A percentile compares a stretch with the other conserved stretches of the same genome.
phyloP scores from a whole-genome alignment of 2,888 invertebrate genomes.

The Pheosia tremula region DNA sequence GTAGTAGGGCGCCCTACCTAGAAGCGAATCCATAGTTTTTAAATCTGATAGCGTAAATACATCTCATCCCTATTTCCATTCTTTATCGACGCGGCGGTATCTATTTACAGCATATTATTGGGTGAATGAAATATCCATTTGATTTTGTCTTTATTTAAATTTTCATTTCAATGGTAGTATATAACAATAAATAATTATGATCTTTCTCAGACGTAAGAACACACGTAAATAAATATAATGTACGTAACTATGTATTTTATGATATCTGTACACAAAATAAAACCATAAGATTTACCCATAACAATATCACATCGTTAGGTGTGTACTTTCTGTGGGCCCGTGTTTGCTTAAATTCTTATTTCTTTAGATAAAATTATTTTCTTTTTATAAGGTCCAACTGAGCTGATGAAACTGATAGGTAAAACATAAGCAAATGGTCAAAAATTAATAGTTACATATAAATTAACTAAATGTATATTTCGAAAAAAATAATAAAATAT shows the following conservation, averaged over 20 bases:
- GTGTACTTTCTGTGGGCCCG: constrained; percentile 76
- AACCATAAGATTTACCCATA: constrained; percentile 72
- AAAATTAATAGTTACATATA: constrained; percentile 12
- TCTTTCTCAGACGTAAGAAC: constrained; percentile 75
- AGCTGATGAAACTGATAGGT: constrained; percentile 20
- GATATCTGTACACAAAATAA: constrained; percentile 79
- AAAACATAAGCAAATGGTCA: constrained; percentile 4
- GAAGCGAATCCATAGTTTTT: too few species aligned
- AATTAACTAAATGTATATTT: constrained; percentile 22
- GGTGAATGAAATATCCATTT: constrained; percentile 36
- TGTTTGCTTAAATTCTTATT: constrained; percentile 57
- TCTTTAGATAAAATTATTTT: constrained; percentile 40
- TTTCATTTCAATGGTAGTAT: constrained; percentile 76
- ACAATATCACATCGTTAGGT: constrained; percentile 80
- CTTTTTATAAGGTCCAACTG: constrained; percentile 28
- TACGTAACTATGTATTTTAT: constrained; percentile 46
- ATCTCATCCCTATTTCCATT: too few species aligned
- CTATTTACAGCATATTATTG: too few species aligned
- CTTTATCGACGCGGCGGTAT: too few species aligned
- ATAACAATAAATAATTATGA: constrained; percentile 82
- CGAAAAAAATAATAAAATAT: constrained; percentile 35
- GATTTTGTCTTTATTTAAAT: constrained; percentile 79
- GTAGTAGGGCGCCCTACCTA: too few species aligned
- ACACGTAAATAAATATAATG: constrained; percentile 48
- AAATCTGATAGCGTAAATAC: too few species aligned